Conservation (phyloP, 92 coral and sea anemone species). For the Plumapathes pennacea region DNA sequence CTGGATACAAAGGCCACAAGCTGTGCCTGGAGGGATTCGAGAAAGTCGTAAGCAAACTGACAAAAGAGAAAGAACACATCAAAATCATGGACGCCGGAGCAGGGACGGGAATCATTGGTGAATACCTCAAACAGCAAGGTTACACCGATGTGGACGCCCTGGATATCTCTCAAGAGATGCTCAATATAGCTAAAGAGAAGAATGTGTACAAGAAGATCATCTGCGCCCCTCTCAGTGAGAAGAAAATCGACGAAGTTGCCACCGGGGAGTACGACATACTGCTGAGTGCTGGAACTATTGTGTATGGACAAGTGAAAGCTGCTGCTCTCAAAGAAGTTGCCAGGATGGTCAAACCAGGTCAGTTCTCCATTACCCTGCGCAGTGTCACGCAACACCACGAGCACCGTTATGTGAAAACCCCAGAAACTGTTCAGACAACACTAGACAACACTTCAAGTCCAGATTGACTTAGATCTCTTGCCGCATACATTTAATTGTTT, state of each 20-base stretch:
- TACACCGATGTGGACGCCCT: conserved; percentile 58
- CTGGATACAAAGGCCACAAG: conserved; percentile 25
- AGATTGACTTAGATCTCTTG: too few species aligned
- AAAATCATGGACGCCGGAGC: conserved; percentile 65
- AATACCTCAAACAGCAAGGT: conserved; percentile 47
- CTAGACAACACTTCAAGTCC: too few species aligned
- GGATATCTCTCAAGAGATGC: conserved; percentile 65
- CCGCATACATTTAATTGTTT: too few species aligned
- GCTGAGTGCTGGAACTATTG: conserved; percentile 37
- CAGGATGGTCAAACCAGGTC: conserved; percentile 61
- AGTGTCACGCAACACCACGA: background rate
- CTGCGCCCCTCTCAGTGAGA: conserved; percentile 52
- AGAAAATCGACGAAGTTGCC: conserved; percentile 33
- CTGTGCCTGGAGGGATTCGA: conserved; percentile 34
- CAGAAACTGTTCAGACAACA: too few species aligned
- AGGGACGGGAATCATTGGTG: conserved; percentile 60
- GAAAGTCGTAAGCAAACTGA: background rate
- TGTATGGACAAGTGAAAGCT: conserved; percentile 50
- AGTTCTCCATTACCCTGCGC: background rate
- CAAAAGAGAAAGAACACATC: conserved; percentile 1
- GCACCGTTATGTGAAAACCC: background rate
- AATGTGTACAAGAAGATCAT: conserved; percentile 41
- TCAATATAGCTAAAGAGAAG: conserved; percentile 33
- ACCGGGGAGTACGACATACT: conserved; percentile 47
- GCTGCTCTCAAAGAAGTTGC: conserved; percentile 38